Evolutionary conservation across 2,797 vertebrate genomes (phyloP).

Genomic region (Scomberomorus guttatus): DNA sequence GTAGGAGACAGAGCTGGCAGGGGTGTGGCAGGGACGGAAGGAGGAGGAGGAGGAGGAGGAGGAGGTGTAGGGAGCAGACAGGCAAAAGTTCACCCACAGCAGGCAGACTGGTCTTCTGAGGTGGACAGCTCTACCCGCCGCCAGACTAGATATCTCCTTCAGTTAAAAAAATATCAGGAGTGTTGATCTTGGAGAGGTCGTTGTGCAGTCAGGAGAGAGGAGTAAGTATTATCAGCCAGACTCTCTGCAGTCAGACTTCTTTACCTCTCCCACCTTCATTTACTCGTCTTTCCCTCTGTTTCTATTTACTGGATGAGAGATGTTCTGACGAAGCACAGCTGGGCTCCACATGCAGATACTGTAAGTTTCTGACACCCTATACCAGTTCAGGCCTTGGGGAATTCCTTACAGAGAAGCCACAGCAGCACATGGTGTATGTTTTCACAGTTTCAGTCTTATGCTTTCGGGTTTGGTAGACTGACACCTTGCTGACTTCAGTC

Average conservation of each 20-base stretch:
- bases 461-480: constrained; percentile 8
- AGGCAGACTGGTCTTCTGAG: constrained; percentile 54
- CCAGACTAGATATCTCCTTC: constrained; percentile 59
- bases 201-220: constrained; percentile 51
- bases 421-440: constrained; percentile 15
- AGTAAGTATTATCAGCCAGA: constrained; percentile 52
- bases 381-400: constrained; percentile 24
- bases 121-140: constrained; percentile 32
- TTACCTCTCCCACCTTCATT: constrained; percentile 2
- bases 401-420: constrained; percentile 17
- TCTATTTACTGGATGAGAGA: constrained; percentile 12
- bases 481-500: constrained; percentile 14
- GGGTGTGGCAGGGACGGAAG: constrained; percentile 25
- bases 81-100: constrained; percentile 71
- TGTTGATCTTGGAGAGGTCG: constrained; percentile 76
- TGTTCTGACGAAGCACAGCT: constrained; percentile 54
- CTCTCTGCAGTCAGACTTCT: constrained; percentile 14
- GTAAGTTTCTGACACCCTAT: constrained; percentile 39
- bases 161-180: constrained; percentile 38
- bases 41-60: constrained; percentile 36
- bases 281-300: neutral
- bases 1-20: constrained; percentile 31
- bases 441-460: constrained; percentile 3
- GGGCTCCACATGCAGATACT: constrained; percentile 54
- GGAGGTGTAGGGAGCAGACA: constrained; percentile 48